Conservation (phyloP, 2,113 vertebrate species). For the Corythornis cristatus region DNA sequence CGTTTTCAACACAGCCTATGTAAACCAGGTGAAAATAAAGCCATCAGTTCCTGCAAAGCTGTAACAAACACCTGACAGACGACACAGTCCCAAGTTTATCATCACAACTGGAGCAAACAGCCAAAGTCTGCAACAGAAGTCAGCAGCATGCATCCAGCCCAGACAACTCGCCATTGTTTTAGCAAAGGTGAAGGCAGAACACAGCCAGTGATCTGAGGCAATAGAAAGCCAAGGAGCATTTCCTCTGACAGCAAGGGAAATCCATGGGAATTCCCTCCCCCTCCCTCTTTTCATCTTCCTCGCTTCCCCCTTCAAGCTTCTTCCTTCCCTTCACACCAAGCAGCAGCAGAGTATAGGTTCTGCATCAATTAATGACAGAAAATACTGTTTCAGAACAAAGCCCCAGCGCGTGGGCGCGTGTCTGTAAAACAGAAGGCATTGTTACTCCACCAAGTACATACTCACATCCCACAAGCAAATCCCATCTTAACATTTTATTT, state of each 20-base stretch:
- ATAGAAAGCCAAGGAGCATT: neutral
- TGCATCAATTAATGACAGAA: constrained; percentile 63
- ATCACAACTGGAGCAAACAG: constrained; percentile 7
- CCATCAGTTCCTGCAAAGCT: neutral
- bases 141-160: neutral
- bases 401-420: constrained; percentile 57
- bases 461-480: constrained; percentile 63
- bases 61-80: constrained; percentile 15
- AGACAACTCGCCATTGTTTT: neutral
- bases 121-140: constrained; percentile 24
- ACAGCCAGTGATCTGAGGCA: neutral
- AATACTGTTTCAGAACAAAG: constrained; percentile 71
- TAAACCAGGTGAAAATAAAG: neutral
- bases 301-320: neutral
- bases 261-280: neutral
- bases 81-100: constrained; percentile 1
- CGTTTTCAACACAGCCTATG: neutral
- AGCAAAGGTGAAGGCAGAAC: constrained; percentile 2
- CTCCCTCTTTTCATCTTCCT: neutral
- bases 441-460: constrained; percentile 61
- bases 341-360: neutral
- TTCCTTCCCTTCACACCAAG: neutral
- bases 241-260: neutral
- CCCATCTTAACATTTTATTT: constrained; percentile 70
- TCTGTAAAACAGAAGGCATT: constrained; percentile 74